A percentile compares a stretch with the other conserved stretches of the same genome.
These are phyloP conservation scores for Trissolcus brochymenae DNA, from an alignment of 2,888 invertebrate genomes.

Conservation along the genomic window DNA sequence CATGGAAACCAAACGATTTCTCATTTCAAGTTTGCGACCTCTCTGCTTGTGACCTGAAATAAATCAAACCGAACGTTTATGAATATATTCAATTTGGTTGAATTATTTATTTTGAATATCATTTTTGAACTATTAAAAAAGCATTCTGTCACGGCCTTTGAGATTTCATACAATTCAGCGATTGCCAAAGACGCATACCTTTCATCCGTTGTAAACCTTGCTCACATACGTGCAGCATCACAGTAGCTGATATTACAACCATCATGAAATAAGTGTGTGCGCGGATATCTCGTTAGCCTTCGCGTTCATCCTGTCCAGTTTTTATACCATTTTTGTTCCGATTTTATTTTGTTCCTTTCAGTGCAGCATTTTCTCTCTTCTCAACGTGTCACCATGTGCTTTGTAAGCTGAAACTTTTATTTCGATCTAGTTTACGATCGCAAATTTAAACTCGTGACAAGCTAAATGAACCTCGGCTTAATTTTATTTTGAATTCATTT, in stretches of 20 bases:
- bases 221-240: conserved; percentile 18
- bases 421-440: no score
- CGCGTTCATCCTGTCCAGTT: conserved; percentile 43
- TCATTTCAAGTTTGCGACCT: conserved; percentile 4
- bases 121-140: no score
- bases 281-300: conserved; percentile 54
- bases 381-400: neutral
- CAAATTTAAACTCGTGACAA: no score
- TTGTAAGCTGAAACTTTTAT: conserved; percentile 7
- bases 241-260: conserved; percentile 48
- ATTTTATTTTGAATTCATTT: conserved; percentile 2
- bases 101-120: no score
- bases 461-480: no score
- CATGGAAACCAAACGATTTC: conserved; percentile 24
- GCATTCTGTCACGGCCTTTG: conserved; percentile 6
- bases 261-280: conserved; percentile 50
- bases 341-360: conserved; percentile 9
- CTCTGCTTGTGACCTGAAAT: no score
- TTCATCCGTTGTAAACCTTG: conserved; percentile 32
- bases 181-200: conserved; percentile 53
- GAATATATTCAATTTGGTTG: no score
- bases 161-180: conserved; percentile 53
- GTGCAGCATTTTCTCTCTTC: conserved; percentile 9
- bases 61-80: no score
- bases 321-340: conserved; percentile 20